Conservation (phyloP, 2,888 invertebrate genomes). For the Sinodicranocentrus sp. region DNA sequence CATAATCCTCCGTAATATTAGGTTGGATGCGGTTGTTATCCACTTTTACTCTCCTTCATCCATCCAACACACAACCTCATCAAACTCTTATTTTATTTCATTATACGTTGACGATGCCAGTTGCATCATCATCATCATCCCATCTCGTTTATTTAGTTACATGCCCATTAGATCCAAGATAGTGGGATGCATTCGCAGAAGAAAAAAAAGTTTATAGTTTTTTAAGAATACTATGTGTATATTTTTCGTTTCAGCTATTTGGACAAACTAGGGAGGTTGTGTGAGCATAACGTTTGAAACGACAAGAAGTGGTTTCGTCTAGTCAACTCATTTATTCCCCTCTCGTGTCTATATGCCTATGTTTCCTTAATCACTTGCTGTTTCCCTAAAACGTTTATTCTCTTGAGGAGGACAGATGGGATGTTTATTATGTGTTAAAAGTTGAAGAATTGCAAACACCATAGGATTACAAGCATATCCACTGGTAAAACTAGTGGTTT, state of each 20-base stretch:
- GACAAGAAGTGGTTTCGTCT: slow-evolving; percentile 68
- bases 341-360: slow-evolving; percentile 9
- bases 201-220: slow-evolving; percentile 56
- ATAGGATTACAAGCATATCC: no score
- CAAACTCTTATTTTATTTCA: slow-evolving; percentile 24
- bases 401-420: slow-evolving; percentile 62
- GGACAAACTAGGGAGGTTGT: slow-evolving; percentile 60
- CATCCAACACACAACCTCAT: slow-evolving; percentile 13
- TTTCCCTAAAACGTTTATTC: slow-evolving; percentile 48
- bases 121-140: slow-evolving; percentile 27
- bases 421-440: slow-evolving; percentile 65
- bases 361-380: slow-evolving; percentile 48
- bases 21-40: slow-evolving; percentile 56
- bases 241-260: slow-evolving; percentile 56
- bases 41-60: slow-evolving; percentile 28
- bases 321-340: slow-evolving; percentile 54
- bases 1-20: slow-evolving; percentile 45
- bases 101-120: slow-evolving; percentile 33
- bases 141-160: slow-evolving; percentile 35
- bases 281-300: slow-evolving; percentile 32
- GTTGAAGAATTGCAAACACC: slow-evolving; percentile 64
- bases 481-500: no score
- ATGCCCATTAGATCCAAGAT: slow-evolving; percentile 24
- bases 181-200: slow-evolving; percentile 52
- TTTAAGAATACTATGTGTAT: no score